These are phyloP conservation scores for Molossus alvarezi DNA, from an alignment of 2,797 vertebrate species.

Conservation along the genomic window DNA sequence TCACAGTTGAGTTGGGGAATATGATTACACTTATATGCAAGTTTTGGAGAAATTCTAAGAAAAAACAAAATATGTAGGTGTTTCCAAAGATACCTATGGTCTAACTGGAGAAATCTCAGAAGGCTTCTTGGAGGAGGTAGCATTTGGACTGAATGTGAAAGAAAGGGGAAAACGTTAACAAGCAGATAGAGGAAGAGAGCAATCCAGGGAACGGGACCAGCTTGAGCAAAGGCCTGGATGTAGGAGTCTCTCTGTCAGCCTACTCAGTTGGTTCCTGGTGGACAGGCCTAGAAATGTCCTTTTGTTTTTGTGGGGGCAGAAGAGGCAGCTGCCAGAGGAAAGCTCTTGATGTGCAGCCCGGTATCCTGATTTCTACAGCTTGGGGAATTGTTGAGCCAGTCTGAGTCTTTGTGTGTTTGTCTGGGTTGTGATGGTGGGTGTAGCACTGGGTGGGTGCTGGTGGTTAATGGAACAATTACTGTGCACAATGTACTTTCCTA, in stretches of 20 bases:
- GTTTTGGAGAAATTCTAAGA: neutral
- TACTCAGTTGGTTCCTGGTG: neutral
- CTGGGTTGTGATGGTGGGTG: neutral
- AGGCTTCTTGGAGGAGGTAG: slow-evolving; percentile 31
- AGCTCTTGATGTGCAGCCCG: neutral
- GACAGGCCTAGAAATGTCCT: neutral
- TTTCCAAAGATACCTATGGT: slow-evolving; percentile 15
- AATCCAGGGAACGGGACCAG: neutral
- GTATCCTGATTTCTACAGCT: neutral
- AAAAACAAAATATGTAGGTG: neutral
- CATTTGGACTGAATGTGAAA: neutral
- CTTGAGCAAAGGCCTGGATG: neutral
- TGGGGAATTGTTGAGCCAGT: neutral
- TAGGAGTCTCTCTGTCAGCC: neutral
- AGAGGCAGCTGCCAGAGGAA: neutral
- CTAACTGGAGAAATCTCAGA: slow-evolving; percentile 3
- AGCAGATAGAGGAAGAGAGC: neutral
- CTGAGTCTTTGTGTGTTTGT: neutral
- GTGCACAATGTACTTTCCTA: neutral
- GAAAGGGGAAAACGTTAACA: slow-evolving; percentile 8
- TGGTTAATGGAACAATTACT: neutral
- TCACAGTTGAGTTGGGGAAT: neutral
- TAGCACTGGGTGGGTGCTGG: neutral
- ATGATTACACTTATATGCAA: neutral
- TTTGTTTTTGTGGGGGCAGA: neutral